phyloP scores from a whole-genome alignment of 53 echinoderm and acorn worm species.

The Astropecten irregularis region DNA sequence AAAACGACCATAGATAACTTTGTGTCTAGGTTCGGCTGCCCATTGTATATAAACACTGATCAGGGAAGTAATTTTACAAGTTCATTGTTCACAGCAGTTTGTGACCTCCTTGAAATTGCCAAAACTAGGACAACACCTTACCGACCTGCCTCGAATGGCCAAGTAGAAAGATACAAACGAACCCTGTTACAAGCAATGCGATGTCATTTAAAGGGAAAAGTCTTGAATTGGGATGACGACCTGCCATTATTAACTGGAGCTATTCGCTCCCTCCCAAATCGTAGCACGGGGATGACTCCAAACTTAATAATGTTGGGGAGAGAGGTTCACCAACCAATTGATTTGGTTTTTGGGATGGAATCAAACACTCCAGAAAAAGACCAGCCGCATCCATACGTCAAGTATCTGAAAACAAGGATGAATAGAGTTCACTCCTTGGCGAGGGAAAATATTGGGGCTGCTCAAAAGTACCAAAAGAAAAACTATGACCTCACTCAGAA shows the following conservation, averaged over 20 bases:
- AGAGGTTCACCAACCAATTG: constrained; percentile 52
- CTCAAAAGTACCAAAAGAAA: constrained; percentile 12
- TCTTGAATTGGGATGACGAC: constrained; percentile 66
- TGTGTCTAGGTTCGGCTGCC: constrained; percentile 58
- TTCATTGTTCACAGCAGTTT: constrained; percentile 58
- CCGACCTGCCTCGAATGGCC: constrained; percentile 69
- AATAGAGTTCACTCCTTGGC: neutral
- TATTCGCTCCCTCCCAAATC: constrained; percentile 35
- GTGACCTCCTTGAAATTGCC: constrained; percentile 50
- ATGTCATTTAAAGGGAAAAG: constrained; percentile 55
- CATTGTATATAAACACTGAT: constrained; percentile 67
- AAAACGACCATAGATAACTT: constrained; percentile 57
- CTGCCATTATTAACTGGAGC: constrained; percentile 67
- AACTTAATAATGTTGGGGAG: constrained; percentile 71
- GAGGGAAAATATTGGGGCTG: neutral
- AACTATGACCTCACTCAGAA: neutral
- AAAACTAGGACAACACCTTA: constrained; percentile 65
- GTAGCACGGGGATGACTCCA: constrained; percentile 60
- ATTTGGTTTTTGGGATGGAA: neutral
- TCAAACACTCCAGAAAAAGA: neutral
- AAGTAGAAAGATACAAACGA: constrained; percentile 71
- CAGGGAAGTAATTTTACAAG: constrained; percentile 69
- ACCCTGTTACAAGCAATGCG: constrained; percentile 59
- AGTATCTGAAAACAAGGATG: neutral
- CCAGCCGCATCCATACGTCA: neutral